Base-by-base conservation (phyloP, 1,140 invertebrate genomes). In the Schmidtea mediterranea region DNA sequence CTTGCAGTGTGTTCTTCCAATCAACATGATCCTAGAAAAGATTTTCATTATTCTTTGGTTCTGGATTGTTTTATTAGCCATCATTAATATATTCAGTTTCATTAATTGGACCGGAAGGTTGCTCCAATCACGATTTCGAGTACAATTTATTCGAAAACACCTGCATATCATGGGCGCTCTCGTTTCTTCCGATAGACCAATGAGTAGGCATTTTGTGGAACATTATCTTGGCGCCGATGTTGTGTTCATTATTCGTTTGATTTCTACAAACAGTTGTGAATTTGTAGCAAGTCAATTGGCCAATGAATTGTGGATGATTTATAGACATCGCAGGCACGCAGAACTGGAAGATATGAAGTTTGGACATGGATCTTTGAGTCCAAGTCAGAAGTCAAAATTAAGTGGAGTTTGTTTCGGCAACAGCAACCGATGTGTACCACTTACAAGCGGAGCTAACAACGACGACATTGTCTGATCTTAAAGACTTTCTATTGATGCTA, bases 91-190 rank as follows among this genome's bases (percentile, higher is more conserved):
- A 51, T 61, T 56, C 49, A 59, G 64, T 45, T 45, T 62, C 3
- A 48, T 48, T 23, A 50, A 56, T 12, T 67, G 64, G 63, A 52
- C 66, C 2, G 63, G 46, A 48, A 36, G 51, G 13, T 10, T 55
- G 16, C 24, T 39, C 6, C 49, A 53, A 39, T 39, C 48, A 19
- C 49, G 50, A 21, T 60, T 58, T 37, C 52, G 64, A 37, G 57
- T 63, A 36, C 66, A 64, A 52, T 65, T 63, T 49, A 55, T 67
- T n/a, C 64, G 62, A 52, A 54, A 65, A 26, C 63, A 65, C 59
- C 59, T 61, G 46, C 16, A 15, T 18, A 45, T 18, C 40, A n/a
- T 41, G 16, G 9, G 23, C 12, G 39, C 16, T 18, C 48, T 43
- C 8, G 13, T 46, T 19, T 49, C 52, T 16, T 22, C 16, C 3